phyloP scores from a whole-genome alignment of 2,888 invertebrate genomes.

The Cantharis lateralis region DNA sequence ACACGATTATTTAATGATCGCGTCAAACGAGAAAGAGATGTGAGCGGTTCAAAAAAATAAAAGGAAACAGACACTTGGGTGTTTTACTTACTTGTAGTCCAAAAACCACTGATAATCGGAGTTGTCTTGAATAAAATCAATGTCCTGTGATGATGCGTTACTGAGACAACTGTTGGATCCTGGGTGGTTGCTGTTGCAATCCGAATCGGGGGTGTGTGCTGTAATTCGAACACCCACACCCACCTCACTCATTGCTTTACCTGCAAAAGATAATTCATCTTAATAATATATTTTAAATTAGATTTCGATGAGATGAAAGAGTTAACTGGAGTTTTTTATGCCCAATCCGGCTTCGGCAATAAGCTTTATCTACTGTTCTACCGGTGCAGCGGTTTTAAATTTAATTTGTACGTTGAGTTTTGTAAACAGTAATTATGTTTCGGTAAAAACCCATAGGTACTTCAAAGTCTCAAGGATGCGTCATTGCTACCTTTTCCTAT shows the following conservation, averaged over 20 bases:
- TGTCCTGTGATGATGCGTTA: slow-evolving; percentile 62
- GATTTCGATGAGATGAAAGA: neutral
- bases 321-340: neutral
- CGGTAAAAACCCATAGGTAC: neutral
- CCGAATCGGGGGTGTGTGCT: slow-evolving; percentile 59
- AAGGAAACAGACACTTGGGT: neutral
- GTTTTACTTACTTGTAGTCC: slow-evolving; percentile 76
- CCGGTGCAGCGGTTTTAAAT: neutral
- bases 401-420: neutral
- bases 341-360: neutral
- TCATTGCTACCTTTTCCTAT: neutral
- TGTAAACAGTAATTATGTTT: neutral
- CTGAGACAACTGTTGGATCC: slow-evolving; percentile 53
- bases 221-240: slow-evolving; percentile 46
- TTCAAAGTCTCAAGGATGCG: neutral
- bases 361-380: neutral
- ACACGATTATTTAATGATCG: neutral
- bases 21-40: neutral
- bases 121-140: slow-evolving; percentile 81
- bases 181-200: slow-evolving; percentile 62
- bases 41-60: neutral
- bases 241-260: slow-evolving; percentile 54
- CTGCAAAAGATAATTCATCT: slow-evolving; percentile 41
- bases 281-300: neutral
- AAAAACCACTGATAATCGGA: slow-evolving; percentile 91